Percentiles rank a stretch among this genome's conserved stretches.
These are phyloP conservation scores for Sebastes oblongus DNA, from an alignment of 2,797 vertebrate species.

Conservation along the genomic window DNA sequence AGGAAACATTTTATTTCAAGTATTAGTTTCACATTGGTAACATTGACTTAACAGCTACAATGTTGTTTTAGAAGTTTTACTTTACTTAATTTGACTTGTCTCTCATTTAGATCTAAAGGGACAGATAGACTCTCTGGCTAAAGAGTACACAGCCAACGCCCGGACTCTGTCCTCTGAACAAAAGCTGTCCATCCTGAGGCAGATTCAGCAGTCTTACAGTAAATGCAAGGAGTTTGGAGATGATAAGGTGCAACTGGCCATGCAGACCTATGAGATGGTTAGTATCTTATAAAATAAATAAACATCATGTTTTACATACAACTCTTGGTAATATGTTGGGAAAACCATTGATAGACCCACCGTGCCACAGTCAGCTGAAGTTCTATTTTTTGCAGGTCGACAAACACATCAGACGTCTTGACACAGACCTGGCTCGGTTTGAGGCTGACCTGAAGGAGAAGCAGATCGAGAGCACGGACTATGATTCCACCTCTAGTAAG, in stretches of 20 bases:
- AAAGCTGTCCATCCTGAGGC: slow-evolving; percentile 92
- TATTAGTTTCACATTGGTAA: not conserved
- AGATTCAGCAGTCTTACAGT: slow-evolving; percentile 95
- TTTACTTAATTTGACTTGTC: not conserved
- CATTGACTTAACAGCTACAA: not conserved
- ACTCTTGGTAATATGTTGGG: not conserved
- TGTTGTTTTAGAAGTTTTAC: not conserved
- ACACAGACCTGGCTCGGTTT: slow-evolving; percentile 96
- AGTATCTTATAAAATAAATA: slow-evolving; percentile 47
- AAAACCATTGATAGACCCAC: not conserved
- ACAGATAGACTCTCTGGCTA: slow-evolving; percentile 94
- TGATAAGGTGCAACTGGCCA: slow-evolving; percentile 98
- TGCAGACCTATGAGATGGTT: slow-evolving; percentile 99
- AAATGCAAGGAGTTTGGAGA: slow-evolving; percentile 99
- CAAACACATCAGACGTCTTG: slow-evolving; percentile 96
- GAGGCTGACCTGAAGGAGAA: slow-evolving; percentile 98
- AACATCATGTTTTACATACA: not conserved
- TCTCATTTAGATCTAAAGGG: slow-evolving; percentile 90
- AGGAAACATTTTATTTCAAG: no score
- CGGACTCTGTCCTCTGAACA: slow-evolving; percentile 92
- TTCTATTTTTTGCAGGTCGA: slow-evolving; percentile 85
- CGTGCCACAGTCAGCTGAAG: not conserved
- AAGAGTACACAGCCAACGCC: slow-evolving; percentile 93
- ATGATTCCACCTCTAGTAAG: slow-evolving; percentile 97
- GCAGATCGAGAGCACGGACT: slow-evolving; percentile 95